Conservation (phyloP, 2,797 vertebrate genomes). For the Lateolabrax maculatus region DNA sequence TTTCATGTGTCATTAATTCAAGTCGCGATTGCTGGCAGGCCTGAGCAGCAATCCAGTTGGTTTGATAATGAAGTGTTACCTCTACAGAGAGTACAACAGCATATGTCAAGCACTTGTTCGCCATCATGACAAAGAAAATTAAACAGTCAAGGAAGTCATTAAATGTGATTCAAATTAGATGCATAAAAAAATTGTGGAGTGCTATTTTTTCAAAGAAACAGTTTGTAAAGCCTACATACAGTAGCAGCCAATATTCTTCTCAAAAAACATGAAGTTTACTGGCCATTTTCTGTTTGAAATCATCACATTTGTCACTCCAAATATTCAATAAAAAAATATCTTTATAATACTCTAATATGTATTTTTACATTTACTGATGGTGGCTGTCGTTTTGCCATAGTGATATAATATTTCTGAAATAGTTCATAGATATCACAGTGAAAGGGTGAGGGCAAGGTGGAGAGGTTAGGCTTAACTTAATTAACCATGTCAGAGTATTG, state of each 20-base stretch:
- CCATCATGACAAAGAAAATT: constrained; percentile 59
- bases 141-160: constrained; percentile 43
- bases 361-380: neutral
- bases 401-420: neutral
- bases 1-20: constrained; percentile 87
- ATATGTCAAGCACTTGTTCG: constrained; percentile 71
- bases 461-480: constrained; percentile 15
- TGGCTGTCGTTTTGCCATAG: neutral
- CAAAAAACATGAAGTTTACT: neutral
- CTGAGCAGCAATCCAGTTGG: constrained; percentile 80
- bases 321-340: neutral
- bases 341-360: neutral
- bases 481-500: constrained; percentile 3
- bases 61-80: constrained; percentile 84
- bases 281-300: neutral
- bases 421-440: constrained; percentile 1
- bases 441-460: neutral
- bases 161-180: constrained; percentile 42
- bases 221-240: neutral
- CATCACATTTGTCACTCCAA: neutral
- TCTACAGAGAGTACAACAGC: constrained; percentile 62
- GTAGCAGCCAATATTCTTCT: neutral
- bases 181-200: neutral
- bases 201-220: neutral
- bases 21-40: constrained; percentile 79